Percentiles rank a stretch among this genome's conserved stretches.
Conservation (phyloP, 2,888 invertebrate genomes). For the Baronia brevicornis region DNA sequence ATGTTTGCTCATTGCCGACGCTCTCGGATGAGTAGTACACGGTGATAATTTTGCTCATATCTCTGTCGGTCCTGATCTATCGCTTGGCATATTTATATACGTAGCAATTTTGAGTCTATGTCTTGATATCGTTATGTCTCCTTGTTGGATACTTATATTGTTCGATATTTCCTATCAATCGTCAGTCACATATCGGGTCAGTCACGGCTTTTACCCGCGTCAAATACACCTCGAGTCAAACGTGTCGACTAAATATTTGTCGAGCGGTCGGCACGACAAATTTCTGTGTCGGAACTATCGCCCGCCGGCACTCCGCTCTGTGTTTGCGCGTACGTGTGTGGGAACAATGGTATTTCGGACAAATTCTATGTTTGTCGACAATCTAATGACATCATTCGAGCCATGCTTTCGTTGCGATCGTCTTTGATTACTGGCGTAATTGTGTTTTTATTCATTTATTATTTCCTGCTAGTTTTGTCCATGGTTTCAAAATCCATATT, state of each 20-base stretch:
- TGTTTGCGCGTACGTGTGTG: constrained; percentile 16
- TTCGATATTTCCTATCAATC: constrained; percentile 24
- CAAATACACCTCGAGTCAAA: constrained; percentile 43
- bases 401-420: constrained; percentile 8
- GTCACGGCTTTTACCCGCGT: constrained; percentile 61
- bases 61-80: too few relatives aligned
- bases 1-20: too few relatives aligned
- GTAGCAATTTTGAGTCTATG: too few relatives aligned
- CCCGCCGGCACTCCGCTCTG: constrained; percentile 25
- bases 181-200: constrained; percentile 44
- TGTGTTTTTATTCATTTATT: constrained; percentile 1
- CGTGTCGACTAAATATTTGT: constrained; percentile 44
- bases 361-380: constrained; percentile 19
- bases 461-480: background rate
- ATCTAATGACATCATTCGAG: constrained; percentile 13
- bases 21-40: too few relatives aligned
- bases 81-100: too few relatives aligned
- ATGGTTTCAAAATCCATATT: too few relatives aligned
- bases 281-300: constrained; percentile 54
- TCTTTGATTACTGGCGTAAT: background rate
- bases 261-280: constrained; percentile 38
- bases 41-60: too few relatives aligned
- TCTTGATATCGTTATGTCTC: too few relatives aligned
- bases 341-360: constrained; percentile 22
- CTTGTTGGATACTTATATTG: too few relatives aligned